Evolutionary conservation across 2,888 invertebrate species (phyloP).

Genomic region (Dusona sp.): DNA sequence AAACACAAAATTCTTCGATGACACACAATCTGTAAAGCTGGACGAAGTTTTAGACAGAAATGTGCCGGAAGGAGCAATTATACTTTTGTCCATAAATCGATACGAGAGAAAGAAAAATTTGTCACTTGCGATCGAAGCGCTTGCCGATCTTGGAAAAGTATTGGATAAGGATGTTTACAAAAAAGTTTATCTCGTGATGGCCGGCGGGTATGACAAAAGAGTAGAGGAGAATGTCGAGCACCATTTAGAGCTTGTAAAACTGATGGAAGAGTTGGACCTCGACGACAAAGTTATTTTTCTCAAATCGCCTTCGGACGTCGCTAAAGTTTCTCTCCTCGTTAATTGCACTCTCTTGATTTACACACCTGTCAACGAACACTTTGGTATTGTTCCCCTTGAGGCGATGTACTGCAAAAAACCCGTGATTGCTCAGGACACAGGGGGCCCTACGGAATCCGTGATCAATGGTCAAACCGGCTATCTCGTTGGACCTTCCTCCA

Average conservation of each 20-base stretch:
- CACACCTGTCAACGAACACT: slow-evolving; percentile 98
- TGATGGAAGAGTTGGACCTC: slow-evolving; percentile 89
- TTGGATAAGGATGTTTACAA: slow-evolving; percentile 87
- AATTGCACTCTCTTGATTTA: slow-evolving; percentile 94
- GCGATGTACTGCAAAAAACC: slow-evolving; percentile 98
- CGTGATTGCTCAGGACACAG: slow-evolving; percentile 97
- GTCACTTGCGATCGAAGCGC: slow-evolving; percentile 92
- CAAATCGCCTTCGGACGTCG: slow-evolving; percentile 93
- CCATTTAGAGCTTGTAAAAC: slow-evolving; percentile 90
- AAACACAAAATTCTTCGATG: slow-evolving; percentile 91
- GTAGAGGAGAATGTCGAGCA: slow-evolving; percentile 95
- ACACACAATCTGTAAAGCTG: slow-evolving; percentile 84
- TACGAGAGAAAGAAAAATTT: slow-evolving; percentile 99
- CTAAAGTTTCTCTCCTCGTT: slow-evolving; percentile 93
- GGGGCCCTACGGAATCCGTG: slow-evolving; percentile 98
- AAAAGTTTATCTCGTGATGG: slow-evolving; percentile 93
- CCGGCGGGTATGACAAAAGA: slow-evolving; percentile 97
- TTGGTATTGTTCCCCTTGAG: slow-evolving; percentile 99
- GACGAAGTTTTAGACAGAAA: slow-evolving; percentile 86
- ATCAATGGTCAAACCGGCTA: slow-evolving; percentile 92
- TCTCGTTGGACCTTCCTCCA: slow-evolving; percentile 90
- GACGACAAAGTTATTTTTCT: slow-evolving; percentile 92
- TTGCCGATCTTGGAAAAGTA: slow-evolving; percentile 88
- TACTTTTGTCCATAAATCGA: slow-evolving; percentile 97
- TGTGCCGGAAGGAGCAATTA: slow-evolving; percentile 83